Percentiles rank a stretch among this genome's conserved stretches.
Conservation (phyloP, 2,888 invertebrate species). For the Nomada ruficornis region DNA sequence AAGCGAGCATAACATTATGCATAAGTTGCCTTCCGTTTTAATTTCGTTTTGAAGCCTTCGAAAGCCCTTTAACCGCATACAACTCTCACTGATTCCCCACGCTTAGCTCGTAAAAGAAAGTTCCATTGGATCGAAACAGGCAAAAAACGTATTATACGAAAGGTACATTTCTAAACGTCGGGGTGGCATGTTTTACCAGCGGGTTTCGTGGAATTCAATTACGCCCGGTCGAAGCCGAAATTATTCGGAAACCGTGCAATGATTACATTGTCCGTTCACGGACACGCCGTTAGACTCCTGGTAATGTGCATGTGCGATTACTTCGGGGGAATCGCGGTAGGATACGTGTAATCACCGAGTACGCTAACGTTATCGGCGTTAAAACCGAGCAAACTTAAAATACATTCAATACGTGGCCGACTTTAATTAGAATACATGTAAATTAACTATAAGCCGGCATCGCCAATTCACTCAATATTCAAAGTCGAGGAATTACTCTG, state of each 20-base stretch:
- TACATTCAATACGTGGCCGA: slow-evolving; percentile 1
- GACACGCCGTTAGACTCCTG: not conserved
- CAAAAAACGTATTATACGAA: not conserved
- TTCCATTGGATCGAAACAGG: not conserved
- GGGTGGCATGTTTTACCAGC: not conserved
- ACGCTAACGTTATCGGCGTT: not conserved
- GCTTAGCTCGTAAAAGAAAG: not conserved
- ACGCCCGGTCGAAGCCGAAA: slow-evolving; percentile 15
- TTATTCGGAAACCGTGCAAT: slow-evolving; percentile 24
- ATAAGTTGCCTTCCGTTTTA: too few relatives aligned
- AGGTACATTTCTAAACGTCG: not conserved
- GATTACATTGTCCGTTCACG: slow-evolving; percentile 30
- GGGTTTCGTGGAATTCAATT: slow-evolving; percentile 10
- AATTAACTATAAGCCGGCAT: slow-evolving; percentile 25
- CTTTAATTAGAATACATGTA: slow-evolving; percentile 22
- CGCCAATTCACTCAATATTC: slow-evolving; percentile 33
- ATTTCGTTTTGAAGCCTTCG: too few relatives aligned
- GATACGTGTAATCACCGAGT: slow-evolving; percentile 28
- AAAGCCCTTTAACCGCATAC: not conserved
- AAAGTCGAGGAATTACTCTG: not conserved
- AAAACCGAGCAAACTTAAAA: slow-evolving; percentile 27
- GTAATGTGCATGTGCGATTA: slow-evolving; percentile 46
- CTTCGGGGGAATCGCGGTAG: slow-evolving; percentile 36
- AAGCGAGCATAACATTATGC: too few relatives aligned
- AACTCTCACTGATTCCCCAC: not conserved